Evolutionary conservation across 1,140 invertebrate genomes (phyloP), one percentile per base, ranked within the genome.

Genomic region (Drosophila suzukii): DNA sequence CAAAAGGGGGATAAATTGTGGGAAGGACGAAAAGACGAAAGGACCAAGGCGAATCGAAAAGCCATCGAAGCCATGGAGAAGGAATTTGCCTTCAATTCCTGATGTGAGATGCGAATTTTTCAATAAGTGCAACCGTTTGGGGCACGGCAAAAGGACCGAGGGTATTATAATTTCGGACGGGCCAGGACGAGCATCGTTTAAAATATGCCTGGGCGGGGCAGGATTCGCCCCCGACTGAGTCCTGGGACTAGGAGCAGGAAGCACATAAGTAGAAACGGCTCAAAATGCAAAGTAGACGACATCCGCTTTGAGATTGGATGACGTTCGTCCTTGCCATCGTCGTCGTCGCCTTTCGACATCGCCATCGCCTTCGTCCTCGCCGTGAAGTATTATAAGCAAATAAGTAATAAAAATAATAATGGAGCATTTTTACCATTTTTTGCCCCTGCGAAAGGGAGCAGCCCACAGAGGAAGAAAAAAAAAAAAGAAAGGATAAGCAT

Each of bases 331-430:
- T 65, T 43, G 65, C 39, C 56, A 12, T 53, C 15, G 51, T 17
- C 15, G 51, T 17, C 60, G 5, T 27, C 43, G 41, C 27, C 27
- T 27, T 27, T 24, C 61, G n/a, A 10, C 32, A 32, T 32, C 32
- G 32, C 32, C 32, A 10, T 36, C 24, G 49, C 47, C 54, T 20
- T 68, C 44, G 46, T 72, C 65, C 43, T 73, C 85, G 56, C 84
- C 74, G 85, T 85, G 75, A 78, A 86, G 85, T 91, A 91, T 91
- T 91, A 91, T 91, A 91, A 91, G 90, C 90, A 91, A 91, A 91
- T 91, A 91, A 90, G 90, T 91, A 90, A 91, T 91, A 91, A 91
- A 91, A 91, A 91, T 91, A 91, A 91, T 91, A 91, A 91, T 91
- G 90, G 86, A 77, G 85, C 79, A 85, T 91, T 90, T 91, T 91